A percentile compares a stretch with the other conserved stretches of the same genome.
phyloP scores from a whole-genome alignment of 2,888 invertebrate genomes.

The Chalcis sispes region DNA sequence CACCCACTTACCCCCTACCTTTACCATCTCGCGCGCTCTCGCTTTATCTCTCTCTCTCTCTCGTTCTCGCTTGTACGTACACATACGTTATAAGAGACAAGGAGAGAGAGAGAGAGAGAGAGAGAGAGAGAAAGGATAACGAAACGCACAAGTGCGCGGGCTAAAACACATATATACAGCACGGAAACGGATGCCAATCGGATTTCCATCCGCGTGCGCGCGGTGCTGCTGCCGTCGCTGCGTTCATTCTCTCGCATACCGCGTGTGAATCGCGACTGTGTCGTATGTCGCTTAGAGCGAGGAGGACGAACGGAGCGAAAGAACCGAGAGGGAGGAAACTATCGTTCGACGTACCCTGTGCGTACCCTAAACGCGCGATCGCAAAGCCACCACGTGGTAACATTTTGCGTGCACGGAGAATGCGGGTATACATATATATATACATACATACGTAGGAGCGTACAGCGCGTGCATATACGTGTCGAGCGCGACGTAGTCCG shows the following conservation, averaged over 20 bases:
- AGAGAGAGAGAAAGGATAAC: no score
- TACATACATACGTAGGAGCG: not conserved
- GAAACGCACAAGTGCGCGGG: not conserved
- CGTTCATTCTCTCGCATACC: conserved; percentile 31
- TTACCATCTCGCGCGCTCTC: conserved; percentile 41
- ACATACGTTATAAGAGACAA: no score
- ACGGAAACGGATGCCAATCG: conserved; percentile 53
- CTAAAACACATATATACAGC: not conserved
- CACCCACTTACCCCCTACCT: conserved; percentile 6
- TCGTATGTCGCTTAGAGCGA: not conserved
- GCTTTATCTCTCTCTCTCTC: conserved; percentile 8
- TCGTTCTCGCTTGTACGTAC: no score
- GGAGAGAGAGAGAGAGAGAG: no score
- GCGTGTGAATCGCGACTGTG: conserved; percentile 56
- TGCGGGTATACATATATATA: not conserved
- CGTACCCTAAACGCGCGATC: conserved; percentile 48
- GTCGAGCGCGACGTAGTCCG: no score
- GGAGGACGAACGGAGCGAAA: not conserved
- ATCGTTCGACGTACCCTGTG: conserved; percentile 17
- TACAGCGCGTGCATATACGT: not conserved
- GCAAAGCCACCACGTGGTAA: conserved; percentile 36
- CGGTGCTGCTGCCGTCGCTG: not conserved
- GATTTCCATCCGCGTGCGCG: conserved; percentile 55
- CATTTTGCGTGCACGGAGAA: not conserved
- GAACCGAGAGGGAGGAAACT: not conserved